Conservation (phyloP, 1,140 invertebrate genomes). For the Zeugodacus cucurbitae region DNA sequence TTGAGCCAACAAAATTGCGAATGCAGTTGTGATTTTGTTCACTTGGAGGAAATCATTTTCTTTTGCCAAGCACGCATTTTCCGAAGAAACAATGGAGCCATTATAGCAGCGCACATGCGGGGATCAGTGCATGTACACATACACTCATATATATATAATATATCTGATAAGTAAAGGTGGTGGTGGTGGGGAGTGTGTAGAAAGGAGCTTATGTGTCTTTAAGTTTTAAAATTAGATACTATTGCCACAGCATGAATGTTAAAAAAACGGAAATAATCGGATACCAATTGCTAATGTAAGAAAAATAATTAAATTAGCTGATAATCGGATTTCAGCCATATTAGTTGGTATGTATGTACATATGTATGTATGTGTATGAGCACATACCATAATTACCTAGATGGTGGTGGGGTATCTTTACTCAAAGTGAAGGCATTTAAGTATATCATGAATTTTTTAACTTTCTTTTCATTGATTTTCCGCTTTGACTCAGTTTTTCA, state of each 20-base stretch:
- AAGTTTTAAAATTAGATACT: too few species aligned
- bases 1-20: conserved; percentile 17
- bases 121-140: not conserved
- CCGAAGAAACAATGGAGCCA: not conserved
- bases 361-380: too few species aligned
- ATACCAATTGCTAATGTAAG: not conserved
- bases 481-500: too few species aligned
- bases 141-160: not conserved
- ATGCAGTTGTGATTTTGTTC: not conserved
- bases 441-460: too few species aligned
- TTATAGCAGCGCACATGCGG: not conserved
- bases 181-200: too few species aligned
- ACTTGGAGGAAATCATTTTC: not conserved
- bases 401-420: too few species aligned
- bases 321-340: not conserved
- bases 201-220: too few species aligned
- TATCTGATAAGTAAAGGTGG: too few species aligned
- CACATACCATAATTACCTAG: too few species aligned
- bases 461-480: too few species aligned
- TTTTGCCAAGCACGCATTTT: not conserved
- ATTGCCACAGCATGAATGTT: too few species aligned
- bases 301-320: not conserved
- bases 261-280: not conserved
- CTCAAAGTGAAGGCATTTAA: too few species aligned
- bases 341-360: not conserved